Evolutionary conservation across 2,888 invertebrate genomes (phyloP).

Genomic region (Trichopoda pennipes): DNA sequence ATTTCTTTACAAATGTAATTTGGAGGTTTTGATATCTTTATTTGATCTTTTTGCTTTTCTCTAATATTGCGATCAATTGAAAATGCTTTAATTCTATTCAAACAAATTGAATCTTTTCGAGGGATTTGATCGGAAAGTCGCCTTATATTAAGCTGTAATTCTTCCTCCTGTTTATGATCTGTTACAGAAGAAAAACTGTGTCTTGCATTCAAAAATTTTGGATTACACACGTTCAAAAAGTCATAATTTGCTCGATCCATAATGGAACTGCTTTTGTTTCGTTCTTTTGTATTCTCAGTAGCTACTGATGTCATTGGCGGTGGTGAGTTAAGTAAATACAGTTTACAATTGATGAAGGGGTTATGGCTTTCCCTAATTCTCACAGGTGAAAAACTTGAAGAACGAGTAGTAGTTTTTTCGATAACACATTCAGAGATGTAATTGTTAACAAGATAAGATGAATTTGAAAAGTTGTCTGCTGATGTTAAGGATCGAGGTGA

Average conservation of each 20-base stretch:
- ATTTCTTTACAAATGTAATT: not conserved
- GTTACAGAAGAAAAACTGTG: constrained; percentile 78
- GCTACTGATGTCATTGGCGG: constrained; percentile 59
- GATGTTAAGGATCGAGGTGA: constrained; percentile 74
- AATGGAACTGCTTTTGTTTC: not conserved
- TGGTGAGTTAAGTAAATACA: constrained; percentile 41
- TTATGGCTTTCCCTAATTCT: constrained; percentile 70
- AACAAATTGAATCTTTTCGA: constrained; percentile 49
- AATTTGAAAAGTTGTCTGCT: constrained; percentile 71
- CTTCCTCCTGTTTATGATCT: constrained; percentile 74
- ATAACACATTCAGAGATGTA: constrained; percentile 50
- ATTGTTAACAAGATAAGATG: constrained; percentile 66
- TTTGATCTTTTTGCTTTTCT: constrained; percentile 42
- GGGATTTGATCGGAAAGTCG: constrained; percentile 79
- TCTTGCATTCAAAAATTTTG: constrained; percentile 76
- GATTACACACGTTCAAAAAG: constrained; percentile 75
- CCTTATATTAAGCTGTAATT: constrained; percentile 79
- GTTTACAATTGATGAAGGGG: constrained; percentile 65
- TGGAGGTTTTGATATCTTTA: constrained; percentile 29
- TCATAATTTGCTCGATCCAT: constrained; percentile 52
- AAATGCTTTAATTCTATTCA: constrained; percentile 65
- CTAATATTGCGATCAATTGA: constrained; percentile 69
- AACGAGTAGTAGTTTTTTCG: constrained; percentile 69
- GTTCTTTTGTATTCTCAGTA: constrained; percentile 6
- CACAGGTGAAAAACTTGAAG: constrained; percentile 73